Evolutionary conservation across 1,140 invertebrate species (phyloP), one percentile per base, ranked within the genome.

Genomic region (Himalopsyche phryganea): DNA sequence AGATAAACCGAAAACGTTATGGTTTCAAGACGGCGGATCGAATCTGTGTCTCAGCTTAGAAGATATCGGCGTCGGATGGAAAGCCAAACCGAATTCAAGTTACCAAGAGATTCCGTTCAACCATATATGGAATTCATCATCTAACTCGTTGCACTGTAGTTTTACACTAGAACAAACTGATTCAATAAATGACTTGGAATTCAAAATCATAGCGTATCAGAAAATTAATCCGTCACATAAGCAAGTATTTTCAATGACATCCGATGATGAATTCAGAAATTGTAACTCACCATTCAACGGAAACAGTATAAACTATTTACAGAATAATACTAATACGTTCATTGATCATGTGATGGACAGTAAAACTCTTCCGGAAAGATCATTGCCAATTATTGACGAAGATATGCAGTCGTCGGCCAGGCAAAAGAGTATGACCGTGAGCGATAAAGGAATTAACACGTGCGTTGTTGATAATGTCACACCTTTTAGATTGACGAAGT

Each of bases 71-170:
- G 83, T 86, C 51, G 92, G 91, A 20, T 96, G 92, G 92, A 87
- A 85, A 70, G 87, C 85, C 63, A 94, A 92, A 75, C 85, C 90
- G 6, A 85, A 87, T 19, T 87, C 87, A 20, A 88, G 90, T 65
- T 92, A 92, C 61, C 92, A 95, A 79, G 93, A 96, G 73, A 91
- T 98, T 61, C 87, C 91, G 18, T 97, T 96, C 74, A 82, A 85
- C 47, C 91, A 94, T 68, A 83, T 97, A n/a, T 95, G 95, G 91
- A 89, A 88, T 65, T 87, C 88, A n/a, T 86, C 85, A 65, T 90
- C 92, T 73, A 90, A 89, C 67, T 86, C 90, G 41, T 76, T 92
- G 32, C 91, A 94, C 71, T 95, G 91, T 71, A 90, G 89, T 51
- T 96, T 96, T 71, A 86, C 85, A 5, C 70, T 96, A 58, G 90